Percentiles rank a stretch among this genome's conserved stretches.
These are phyloP conservation scores for Diplazon laetatorius DNA, from an alignment of 2,888 invertebrate genomes.

Conservation along the genomic window DNA sequence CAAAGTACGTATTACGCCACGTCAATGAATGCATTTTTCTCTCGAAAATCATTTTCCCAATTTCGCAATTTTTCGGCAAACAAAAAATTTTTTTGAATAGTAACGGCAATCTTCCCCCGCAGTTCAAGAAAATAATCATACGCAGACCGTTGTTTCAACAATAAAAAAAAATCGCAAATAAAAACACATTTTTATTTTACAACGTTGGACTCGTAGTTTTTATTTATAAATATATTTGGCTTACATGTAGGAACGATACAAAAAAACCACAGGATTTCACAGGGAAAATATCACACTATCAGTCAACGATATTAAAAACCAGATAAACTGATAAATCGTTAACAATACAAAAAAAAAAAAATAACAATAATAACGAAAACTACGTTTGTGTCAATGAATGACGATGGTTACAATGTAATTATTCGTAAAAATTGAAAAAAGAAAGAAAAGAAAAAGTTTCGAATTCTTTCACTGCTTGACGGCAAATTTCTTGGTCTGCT, in stretches of 20 bases:
- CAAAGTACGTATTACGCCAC: too few relatives aligned
- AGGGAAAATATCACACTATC: constrained; percentile 4
- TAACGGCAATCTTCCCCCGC: too few relatives aligned
- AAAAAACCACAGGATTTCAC: constrained; percentile 2
- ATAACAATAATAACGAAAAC: too few relatives aligned
- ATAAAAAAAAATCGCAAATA: background rate
- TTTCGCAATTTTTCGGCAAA: too few relatives aligned
- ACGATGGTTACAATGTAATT: too few relatives aligned
- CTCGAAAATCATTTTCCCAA: too few relatives aligned
- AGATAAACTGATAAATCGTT: background rate
- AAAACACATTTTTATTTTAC: background rate
- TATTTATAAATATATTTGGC: background rate
- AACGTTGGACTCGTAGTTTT: background rate
- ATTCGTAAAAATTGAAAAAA: too few relatives aligned
- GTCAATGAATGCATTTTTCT: too few relatives aligned
- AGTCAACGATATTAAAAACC: background rate
- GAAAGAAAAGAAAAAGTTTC: background rate
- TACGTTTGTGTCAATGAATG: too few relatives aligned
- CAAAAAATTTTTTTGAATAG: too few relatives aligned
- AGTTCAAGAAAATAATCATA: too few relatives aligned
- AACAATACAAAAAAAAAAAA: background rate
- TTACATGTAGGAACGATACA: background rate
- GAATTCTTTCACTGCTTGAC: constrained; percentile 38
- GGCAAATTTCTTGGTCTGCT: constrained; percentile 37
- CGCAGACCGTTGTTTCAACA: too few relatives aligned